A percentile compares a stretch with the other conserved stretches of the same genome.
These are phyloP conservation scores for Lycia hirtaria DNA, from an alignment of 2,888 invertebrate genomes.

Conservation along the genomic window DNA sequence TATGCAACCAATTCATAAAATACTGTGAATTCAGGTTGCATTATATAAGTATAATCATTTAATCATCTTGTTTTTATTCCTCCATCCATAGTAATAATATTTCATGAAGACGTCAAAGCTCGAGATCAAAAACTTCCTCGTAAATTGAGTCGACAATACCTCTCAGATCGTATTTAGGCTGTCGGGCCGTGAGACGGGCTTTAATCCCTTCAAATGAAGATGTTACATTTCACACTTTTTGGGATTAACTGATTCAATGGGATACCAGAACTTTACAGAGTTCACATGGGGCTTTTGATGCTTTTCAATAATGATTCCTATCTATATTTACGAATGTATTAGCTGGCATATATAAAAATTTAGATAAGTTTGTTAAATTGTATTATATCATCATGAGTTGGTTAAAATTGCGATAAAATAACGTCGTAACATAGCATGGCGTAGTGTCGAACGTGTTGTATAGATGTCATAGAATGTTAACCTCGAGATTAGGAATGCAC, in stretches of 20 bases:
- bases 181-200: slow-evolving; percentile 32
- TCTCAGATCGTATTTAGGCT: slow-evolving; percentile 19
- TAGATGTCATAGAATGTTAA: too few species aligned
- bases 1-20: too few species aligned
- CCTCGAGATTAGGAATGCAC: too few species aligned
- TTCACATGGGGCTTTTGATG: slow-evolving; percentile 59
- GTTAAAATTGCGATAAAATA: too few species aligned
- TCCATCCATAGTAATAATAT: slow-evolving; percentile 3
- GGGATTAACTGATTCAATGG: slow-evolving; percentile 37
- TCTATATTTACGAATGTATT: neutral
- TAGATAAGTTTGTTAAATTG: neutral
- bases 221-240: slow-evolving; percentile 44
- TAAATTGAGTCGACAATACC: slow-evolving; percentile 23
- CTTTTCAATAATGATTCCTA: slow-evolving; percentile 3
- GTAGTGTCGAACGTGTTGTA: too few species aligned
- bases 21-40: too few species aligned
- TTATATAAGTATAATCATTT: neutral
- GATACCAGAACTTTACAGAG: slow-evolving; percentile 53
- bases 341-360: neutral
- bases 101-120: slow-evolving; percentile 18
- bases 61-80: neutral
- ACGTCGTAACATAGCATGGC: too few species aligned
- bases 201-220: slow-evolving; percentile 43
- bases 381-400: neutral
- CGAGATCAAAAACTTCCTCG: slow-evolving; percentile 14